Evolutionary conservation across 2,797 vertebrate species (phyloP), one percentile per base, ranked within the genome.

Genomic region (Hydrophis major): DNA sequence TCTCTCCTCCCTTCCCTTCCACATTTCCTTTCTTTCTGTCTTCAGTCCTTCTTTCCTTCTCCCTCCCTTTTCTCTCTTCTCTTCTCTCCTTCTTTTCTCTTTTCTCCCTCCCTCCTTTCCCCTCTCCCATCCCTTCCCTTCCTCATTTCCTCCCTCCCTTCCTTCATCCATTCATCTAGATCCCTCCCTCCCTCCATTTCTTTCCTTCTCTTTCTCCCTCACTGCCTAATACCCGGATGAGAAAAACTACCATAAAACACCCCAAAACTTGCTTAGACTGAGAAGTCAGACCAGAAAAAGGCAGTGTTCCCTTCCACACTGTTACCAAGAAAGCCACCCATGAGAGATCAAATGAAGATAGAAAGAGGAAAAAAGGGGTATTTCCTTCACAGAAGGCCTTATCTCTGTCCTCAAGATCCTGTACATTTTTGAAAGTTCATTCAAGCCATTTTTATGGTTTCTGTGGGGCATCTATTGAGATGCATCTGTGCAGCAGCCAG

Each of bases 251-350:
- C 69, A 78, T 8, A 37, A 20, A 78, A 78, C 32, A 16, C 32
- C 32, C 10, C 16, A 42, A 16, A 20, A 0, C 3, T 42, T 22
- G 61, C 1, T 1, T 2, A 22, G 74, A 42, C 3, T 2, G 2
- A 74, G 16, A 37, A 8, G 6, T 2, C 69, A 20, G 2, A 2
- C 69, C 69, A 37, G 16, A 8, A 37, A 37, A 37, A 20, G 16
- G 16, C 16, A 8, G 7, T 20, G 32, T 10, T 78, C 18, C 32
- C 6, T 37, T 37, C 69, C 66, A 3, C 14, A 0, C 1, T 32
- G n/a, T 69, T 16, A 16, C n/a, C 28, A 14, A 69, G 14, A 32
- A 69, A 69, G n/a, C 66, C 13, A 32, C 13, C 1, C 13, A 2
- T 5, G 66, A 32, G n/a, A 32, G 5, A 69, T 16, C n/a, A 32